Percentiles rank a stretch among this genome's conserved stretches.
Conservation (phyloP, 2,113 vertebrate genomes). For the Corydoras maculifer region DNA sequence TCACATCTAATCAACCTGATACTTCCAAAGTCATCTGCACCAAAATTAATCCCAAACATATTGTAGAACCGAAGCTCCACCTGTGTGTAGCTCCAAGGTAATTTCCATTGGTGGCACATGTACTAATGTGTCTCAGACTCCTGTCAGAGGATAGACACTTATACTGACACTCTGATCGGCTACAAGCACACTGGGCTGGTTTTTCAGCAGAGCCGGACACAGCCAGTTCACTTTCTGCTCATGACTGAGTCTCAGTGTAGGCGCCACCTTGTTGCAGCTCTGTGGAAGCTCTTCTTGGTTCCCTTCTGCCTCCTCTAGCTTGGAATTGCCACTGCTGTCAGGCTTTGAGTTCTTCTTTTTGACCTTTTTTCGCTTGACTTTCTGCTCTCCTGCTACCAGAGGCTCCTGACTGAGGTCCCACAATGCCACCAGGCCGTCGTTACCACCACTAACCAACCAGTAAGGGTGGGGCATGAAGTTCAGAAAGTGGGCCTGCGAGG, state of each 20-base stretch:
- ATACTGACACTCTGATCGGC: slow-evolving; percentile 79
- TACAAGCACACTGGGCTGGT: slow-evolving; percentile 74
- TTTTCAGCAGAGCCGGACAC: slow-evolving; percentile 68
- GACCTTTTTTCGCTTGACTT: slow-evolving; percentile 60
- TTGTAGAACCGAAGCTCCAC: too few relatives aligned
- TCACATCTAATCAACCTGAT: too few relatives aligned
- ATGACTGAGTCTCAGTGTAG: slow-evolving; percentile 75
- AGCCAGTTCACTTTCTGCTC: slow-evolving; percentile 95
- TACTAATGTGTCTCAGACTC: slow-evolving; percentile 32
- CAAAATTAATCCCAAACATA: too few relatives aligned
- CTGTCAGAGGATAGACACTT: slow-evolving; percentile 69
- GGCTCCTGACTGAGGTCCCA: slow-evolving; percentile 76
- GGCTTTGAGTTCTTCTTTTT: slow-evolving; percentile 60
- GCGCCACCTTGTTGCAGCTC: slow-evolving; percentile 45
- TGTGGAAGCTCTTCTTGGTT: slow-evolving; percentile 16
- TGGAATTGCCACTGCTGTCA: slow-evolving; percentile 2
- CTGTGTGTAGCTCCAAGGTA: too few relatives aligned
- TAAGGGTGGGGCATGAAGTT: slow-evolving; percentile 68
- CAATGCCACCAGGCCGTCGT: slow-evolving; percentile 80
- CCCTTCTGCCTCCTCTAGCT: slow-evolving; percentile 17
- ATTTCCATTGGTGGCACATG: too few relatives aligned
- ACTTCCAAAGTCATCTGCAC: too few relatives aligned
- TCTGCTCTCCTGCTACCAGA: slow-evolving; percentile 57
- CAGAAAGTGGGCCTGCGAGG: slow-evolving; percentile 82
- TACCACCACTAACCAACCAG: slow-evolving; percentile 83